Base-by-base conservation (phyloP, 2,888 invertebrate genomes). In the Dorcus parallelipipedus region DNA sequence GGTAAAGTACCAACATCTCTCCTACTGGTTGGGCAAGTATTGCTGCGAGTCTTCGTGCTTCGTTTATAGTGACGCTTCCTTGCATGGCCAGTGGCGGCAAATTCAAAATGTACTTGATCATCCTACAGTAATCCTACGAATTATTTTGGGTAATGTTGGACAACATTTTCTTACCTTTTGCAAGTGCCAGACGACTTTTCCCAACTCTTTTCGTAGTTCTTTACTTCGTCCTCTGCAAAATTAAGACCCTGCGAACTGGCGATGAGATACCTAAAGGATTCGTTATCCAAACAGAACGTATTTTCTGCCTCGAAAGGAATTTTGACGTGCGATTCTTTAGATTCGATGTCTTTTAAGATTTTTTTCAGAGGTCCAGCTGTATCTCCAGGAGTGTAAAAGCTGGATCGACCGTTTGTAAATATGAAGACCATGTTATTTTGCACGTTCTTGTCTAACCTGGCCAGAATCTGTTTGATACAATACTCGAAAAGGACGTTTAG, bases 211-310 rank as follows among this genome's bases (percentile, higher is more conserved):
- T 49, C 33, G 63, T 64, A 69, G 14, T 62, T 50, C 5, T 64
- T 56, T 10, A 56, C 51, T 5, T 63, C 62, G 4, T 41, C 43
- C 3, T 58, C 49, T 39, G 54, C 52, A 54, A 69, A 69, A 4
- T 63, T 20, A 4, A 72, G 45, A 2, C 66, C 67, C 17, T 67
- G 53, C 38, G 72, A 66, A n/a, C 64, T 54, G 9, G 72, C 75
- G 4, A 71, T 70, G 51, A 76, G 62, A 64, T 68, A 71, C 43
- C 70, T 65, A 52, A 76, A 75, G 6, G 69, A 67, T 61, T 76
- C 76, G 59, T 76, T 76, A 53, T 77, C 77, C 41, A 75, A 69
- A 60, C 73, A 75, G 60, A 76, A 76, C 3, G 70, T 67, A 49
- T 77, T 77, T 4, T 66, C 61, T 14, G 62, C 59, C 9, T 67